Conservation (phyloP, 2,113 vertebrate genomes). For the Lepidothrix coronata region DNA sequence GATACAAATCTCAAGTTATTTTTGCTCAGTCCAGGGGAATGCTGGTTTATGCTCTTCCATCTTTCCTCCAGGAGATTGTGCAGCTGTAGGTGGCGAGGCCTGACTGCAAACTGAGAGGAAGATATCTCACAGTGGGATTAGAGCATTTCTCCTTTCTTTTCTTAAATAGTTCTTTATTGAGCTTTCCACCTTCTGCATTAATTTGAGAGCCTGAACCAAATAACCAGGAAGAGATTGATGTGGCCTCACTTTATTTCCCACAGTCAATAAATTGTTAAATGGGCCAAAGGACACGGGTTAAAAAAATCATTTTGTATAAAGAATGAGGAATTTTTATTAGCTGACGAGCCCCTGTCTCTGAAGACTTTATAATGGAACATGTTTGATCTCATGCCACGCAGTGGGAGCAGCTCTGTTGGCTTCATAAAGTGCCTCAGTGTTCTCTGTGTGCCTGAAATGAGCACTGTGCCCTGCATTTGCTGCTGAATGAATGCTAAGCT, state of each 20-base stretch:
- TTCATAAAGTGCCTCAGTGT: background rate
- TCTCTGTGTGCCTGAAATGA: background rate
- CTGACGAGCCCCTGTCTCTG: background rate
- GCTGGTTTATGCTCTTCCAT: background rate
- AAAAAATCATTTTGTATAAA: slow-evolving; percentile 42
- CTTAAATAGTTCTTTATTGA: slow-evolving; percentile 32
- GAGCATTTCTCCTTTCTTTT: slow-evolving; percentile 10
- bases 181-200: slow-evolving; percentile 47
- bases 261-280: slow-evolving; percentile 60
- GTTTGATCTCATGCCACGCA: background rate
- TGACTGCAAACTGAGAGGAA: slow-evolving; percentile 9
- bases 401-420: background rate
- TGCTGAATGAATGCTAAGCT: background rate
- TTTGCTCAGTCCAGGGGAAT: background rate
- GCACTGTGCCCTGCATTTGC: background rate
- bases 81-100: background rate
- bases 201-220: slow-evolving; percentile 51
- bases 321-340: slow-evolving; percentile 45
- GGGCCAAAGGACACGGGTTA: slow-evolving; percentile 51
- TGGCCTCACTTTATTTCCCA: slow-evolving; percentile 52
- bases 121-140: background rate
- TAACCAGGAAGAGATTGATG: slow-evolving; percentile 62
- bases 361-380: slow-evolving; percentile 1
- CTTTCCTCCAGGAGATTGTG: background rate
- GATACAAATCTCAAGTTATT: slow-evolving; percentile 33